Percentiles rank a stretch among this genome's conserved stretches.
phyloP scores from a whole-genome alignment of 2,888 invertebrate genomes.

The Heterodera filipjevi region DNA sequence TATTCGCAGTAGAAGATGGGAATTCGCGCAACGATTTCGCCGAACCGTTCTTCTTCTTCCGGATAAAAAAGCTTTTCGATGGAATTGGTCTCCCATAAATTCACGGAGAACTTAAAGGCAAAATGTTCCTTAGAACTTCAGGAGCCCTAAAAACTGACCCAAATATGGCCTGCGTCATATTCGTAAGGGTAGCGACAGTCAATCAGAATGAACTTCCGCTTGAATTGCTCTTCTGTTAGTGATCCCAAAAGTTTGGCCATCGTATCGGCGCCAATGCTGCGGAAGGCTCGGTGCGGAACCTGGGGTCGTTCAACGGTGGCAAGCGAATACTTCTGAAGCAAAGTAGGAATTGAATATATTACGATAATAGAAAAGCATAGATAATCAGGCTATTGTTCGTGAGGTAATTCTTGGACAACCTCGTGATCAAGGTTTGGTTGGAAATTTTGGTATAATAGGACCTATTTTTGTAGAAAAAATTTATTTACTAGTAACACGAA shows the following conservation, averaged over 20 bases:
- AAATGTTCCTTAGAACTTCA: not conserved
- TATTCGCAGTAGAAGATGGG: constrained; percentile 97
- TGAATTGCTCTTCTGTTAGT: constrained; percentile 43
- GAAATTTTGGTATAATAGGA: not conserved
- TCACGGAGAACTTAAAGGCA: constrained; percentile 40
- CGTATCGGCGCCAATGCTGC: constrained; percentile 35
- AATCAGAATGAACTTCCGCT: constrained; percentile 42
- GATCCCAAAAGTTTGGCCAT: constrained; percentile 35
- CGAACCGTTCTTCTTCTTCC: constrained; percentile 33
- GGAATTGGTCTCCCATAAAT: constrained; percentile 40
- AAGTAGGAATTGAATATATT: no score
- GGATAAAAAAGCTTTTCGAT: constrained; percentile 42
- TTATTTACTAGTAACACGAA: no score
- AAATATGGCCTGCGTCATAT: constrained; percentile 48
- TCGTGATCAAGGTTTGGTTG: no score
- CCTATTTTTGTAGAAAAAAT: no score
- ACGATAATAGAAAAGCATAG: no score
- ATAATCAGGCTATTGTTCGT: no score
- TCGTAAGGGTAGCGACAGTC: constrained; percentile 53
- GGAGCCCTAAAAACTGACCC: constrained; percentile 26
- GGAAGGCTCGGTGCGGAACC: constrained; percentile 34
- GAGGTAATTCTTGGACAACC: no score
- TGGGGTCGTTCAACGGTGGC: constrained; percentile 34
- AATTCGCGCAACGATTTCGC: constrained; percentile 67
- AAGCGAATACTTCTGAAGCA: constrained; percentile 37